Percentiles rank a stretch among this genome's conserved stretches.
These are phyloP conservation scores for Enteromius viviparus DNA, from an alignment of 2,797 vertebrate genomes.

Conservation along the genomic window DNA sequence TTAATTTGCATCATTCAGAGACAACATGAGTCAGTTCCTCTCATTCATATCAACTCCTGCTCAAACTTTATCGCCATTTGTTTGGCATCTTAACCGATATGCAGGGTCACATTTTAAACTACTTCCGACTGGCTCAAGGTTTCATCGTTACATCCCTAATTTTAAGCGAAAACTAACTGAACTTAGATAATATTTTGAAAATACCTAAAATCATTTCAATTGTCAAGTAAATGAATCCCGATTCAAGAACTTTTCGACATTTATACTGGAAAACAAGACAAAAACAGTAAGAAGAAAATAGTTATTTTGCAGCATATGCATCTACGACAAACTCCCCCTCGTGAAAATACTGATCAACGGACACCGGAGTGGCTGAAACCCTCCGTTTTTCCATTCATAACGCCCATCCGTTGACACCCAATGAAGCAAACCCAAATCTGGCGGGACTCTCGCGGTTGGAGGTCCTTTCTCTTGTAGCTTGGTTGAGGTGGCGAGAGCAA, in stretches of 20 bases:
- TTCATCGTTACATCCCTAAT: no score
- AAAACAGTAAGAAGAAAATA: not conserved
- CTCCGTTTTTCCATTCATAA: conserved; percentile 27
- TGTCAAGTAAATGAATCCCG: not conserved
- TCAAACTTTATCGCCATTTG: no score
- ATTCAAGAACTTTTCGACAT: not conserved
- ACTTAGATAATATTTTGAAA: no score
- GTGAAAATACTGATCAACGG: conserved; percentile 12
- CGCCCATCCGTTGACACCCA: conserved; percentile 17
- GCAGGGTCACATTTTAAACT: no score
- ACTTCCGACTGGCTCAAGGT: no score
- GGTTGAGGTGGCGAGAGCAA: not conserved
- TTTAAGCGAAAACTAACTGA: not conserved
- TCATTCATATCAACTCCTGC: no score
- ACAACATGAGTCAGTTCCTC: no score
- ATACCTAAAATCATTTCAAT: no score
- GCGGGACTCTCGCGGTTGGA: not conserved
- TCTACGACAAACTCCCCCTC: not conserved
- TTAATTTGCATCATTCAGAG: no score
- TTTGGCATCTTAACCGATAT: no score
- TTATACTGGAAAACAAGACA: not conserved
- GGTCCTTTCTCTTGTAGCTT: conserved; percentile 17
- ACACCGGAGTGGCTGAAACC: not conserved
- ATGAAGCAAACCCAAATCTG: conserved; percentile 20
- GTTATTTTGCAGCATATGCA: not conserved